These are phyloP conservation scores for Amyelois transitella DNA, from an alignment of 1,140 invertebrate species.

Conservation along the genomic window DNA sequence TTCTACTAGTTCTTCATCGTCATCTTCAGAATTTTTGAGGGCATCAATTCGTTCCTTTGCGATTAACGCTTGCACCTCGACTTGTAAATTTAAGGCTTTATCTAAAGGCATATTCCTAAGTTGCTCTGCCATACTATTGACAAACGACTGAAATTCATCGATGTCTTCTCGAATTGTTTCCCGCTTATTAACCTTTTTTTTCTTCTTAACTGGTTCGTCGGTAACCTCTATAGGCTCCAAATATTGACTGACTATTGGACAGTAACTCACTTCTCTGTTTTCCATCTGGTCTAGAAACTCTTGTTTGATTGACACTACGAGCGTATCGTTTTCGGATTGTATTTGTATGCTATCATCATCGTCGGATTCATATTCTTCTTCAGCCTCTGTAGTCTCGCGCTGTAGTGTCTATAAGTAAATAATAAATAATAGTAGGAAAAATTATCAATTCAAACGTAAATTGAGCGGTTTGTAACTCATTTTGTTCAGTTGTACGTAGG, in stretches of 20 bases:
- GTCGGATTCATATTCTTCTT: background rate
- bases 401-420: no score
- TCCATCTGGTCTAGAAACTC: constrained; percentile 9
- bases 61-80: constrained; percentile 15
- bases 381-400: no score
- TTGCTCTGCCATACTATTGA: constrained; percentile 13
- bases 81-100: constrained; percentile 12
- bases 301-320: constrained; percentile 9
- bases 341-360: background rate
- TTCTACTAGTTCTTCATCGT: constrained; percentile 2
- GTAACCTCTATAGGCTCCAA: background rate
- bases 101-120: constrained; percentile 9
- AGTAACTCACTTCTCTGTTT: background rate
- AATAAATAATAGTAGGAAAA: no score
- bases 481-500: no score
- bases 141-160: constrained; percentile 17
- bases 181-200: background rate
- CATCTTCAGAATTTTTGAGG: background rate
- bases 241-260: background rate
- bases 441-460: no score
- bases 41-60: constrained; percentile 10
- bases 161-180: background rate
- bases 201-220: background rate
- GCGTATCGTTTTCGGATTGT: background rate
- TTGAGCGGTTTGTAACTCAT: no score